phyloP scores from a whole-genome alignment of 2,797 vertebrate species.

The Avahi laniger region DNA sequence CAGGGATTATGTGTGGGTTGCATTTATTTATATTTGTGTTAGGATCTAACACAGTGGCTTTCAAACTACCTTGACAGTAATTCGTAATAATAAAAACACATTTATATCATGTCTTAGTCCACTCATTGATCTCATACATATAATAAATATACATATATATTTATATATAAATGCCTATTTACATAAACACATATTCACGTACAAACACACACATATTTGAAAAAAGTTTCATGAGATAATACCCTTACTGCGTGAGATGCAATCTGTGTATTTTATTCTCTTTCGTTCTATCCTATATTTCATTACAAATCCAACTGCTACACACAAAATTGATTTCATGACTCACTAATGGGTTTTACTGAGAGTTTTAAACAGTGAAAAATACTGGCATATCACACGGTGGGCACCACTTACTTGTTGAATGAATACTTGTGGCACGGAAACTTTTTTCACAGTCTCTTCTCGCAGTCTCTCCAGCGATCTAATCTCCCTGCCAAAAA shows the following conservation, averaged over 20 bases:
- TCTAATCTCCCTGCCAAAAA: constrained; percentile 35
- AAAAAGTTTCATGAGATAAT: not conserved
- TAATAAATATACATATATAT: not conserved
- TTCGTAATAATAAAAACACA: not conserved
- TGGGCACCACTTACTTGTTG: not conserved
- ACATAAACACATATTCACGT: not conserved
- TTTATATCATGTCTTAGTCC: not conserved
- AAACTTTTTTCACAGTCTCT: not conserved
- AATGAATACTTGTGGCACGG: not conserved
- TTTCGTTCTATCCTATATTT: not conserved
- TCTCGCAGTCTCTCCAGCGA: not conserved
- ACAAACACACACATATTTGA: not conserved
- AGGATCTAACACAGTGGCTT: constrained; percentile 20
- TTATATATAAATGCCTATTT: not conserved
- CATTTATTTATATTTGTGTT: constrained; percentile 19
- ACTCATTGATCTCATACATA: not conserved
- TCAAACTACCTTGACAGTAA: constrained; percentile 34
- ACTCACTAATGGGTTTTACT: not conserved
- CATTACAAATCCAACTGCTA: constrained; percentile 46
- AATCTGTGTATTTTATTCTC: constrained; percentile 30
- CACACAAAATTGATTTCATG: not conserved
- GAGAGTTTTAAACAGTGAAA: constrained; percentile 1
- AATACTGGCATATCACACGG: not conserved
- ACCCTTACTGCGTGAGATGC: not conserved
- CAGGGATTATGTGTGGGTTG: not conserved